Evolutionary conservation across 2,113 vertebrate species (phyloP).

Genomic region (Gavialis gangeticus): DNA sequence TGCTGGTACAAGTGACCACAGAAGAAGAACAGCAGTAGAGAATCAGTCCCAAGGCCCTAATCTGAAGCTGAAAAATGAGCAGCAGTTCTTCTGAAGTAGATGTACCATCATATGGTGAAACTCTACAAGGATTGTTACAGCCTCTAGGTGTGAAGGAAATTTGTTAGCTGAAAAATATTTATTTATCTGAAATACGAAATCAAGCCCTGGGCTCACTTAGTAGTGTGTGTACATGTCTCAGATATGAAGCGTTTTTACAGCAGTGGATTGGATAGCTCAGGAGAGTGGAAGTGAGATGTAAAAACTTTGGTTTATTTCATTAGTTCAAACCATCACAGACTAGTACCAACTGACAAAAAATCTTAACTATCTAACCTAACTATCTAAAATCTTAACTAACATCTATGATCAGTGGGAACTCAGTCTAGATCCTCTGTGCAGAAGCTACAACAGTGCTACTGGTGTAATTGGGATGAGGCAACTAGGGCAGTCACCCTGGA

Average conservation of each 20-base stretch:
- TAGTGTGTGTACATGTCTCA: neutral
- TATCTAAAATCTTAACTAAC: no score
- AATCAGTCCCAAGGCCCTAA: neutral
- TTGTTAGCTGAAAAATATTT: neutral
- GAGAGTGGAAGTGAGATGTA: neutral
- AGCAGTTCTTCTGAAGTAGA: neutral
- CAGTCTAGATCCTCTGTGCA: neutral
- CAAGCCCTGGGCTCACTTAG: neutral
- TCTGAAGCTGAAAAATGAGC: neutral
- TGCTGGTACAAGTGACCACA: neutral
- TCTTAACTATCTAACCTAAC: neutral
- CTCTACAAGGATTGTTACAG: neutral
- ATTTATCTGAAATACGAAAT: neutral
- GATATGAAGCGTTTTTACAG: neutral
- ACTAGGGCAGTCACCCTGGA: no score
- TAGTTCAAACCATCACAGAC: neutral
- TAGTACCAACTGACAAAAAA: neutral
- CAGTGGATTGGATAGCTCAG: neutral
- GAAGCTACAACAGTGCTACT: no score
- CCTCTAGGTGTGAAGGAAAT: neutral
- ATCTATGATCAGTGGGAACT: neutral
- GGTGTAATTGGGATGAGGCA: no score
- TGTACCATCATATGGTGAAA: neutral
- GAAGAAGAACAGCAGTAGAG: neutral
- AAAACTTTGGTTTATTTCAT: neutral